phyloP scores from a whole-genome alignment of 2,888 invertebrate genomes.

The Drosophila stalkeri region DNA sequence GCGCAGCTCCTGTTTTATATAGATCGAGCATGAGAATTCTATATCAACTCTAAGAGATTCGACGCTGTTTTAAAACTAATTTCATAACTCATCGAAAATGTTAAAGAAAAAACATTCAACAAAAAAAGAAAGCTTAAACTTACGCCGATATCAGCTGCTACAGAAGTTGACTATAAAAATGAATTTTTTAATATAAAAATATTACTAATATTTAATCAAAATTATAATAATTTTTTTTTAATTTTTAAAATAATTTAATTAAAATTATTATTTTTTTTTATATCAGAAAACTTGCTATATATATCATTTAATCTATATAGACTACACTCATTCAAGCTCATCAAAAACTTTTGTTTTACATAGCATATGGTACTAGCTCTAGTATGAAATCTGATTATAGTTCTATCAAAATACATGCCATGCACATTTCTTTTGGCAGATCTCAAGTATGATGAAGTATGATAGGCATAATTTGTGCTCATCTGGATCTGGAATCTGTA shows the following conservation, averaged over 20 bases:
- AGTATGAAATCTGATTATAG: background rate
- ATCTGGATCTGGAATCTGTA: constrained; percentile 10
- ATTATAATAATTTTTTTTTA: background rate
- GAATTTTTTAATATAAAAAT: background rate
- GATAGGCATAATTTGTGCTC: constrained; percentile 8
- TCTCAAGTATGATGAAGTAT: constrained; percentile 3
- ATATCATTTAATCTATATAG: background rate
- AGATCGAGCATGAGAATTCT: background rate
- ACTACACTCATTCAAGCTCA: background rate
- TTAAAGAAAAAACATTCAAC: background rate
- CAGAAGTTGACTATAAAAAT: too few relatives aligned
- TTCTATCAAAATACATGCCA: background rate
- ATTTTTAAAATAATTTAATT: background rate
- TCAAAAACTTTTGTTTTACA: background rate
- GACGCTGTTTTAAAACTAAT: background rate
- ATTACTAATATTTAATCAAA: background rate
- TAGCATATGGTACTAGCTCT: background rate
- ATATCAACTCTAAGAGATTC: background rate
- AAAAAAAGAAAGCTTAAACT: background rate
- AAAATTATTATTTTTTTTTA: background rate
- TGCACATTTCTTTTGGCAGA: background rate
- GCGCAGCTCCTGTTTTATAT: background rate
- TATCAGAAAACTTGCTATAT: background rate
- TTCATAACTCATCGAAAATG: background rate
- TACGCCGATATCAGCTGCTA: background rate